These are phyloP conservation scores for Lates calcarifer DNA, from an alignment of 2,113 vertebrate genomes.

Conservation along the genomic window DNA sequence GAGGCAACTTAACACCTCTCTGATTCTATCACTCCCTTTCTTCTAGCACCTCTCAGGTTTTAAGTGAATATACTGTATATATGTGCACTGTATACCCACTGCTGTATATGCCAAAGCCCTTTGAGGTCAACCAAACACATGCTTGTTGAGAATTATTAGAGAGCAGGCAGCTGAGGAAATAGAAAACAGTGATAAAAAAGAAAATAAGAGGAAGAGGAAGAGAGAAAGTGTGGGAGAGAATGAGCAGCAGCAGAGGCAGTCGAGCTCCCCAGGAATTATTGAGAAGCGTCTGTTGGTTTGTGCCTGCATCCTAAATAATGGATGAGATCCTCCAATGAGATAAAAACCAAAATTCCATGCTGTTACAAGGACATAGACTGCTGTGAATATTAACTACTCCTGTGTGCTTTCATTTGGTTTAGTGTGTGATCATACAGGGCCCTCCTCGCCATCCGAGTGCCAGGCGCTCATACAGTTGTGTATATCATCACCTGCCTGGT, in stretches of 20 bases:
- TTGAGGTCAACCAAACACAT: constrained; percentile 34
- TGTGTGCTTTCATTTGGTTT: constrained; percentile 62
- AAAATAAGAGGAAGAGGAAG: not conserved
- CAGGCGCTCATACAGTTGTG: constrained; percentile 39
- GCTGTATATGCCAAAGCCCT: constrained; percentile 1
- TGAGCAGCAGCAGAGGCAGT: constrained; percentile 43
- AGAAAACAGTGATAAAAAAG: constrained; percentile 14
- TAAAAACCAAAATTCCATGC: constrained; percentile 71
- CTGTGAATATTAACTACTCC: constrained; percentile 77
- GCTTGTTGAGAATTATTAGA: constrained; percentile 33
- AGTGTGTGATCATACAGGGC: constrained; percentile 56
- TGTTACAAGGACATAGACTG: constrained; percentile 73
- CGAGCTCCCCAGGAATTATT: constrained; percentile 72
- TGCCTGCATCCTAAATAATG: constrained; percentile 79
- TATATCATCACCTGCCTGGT: constrained; percentile 52
- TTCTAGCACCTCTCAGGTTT: constrained; percentile 12
- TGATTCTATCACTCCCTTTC: constrained; percentile 9
- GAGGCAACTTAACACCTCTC: constrained; percentile 18
- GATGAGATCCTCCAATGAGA: constrained; percentile 81
- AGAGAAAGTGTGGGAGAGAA: not conserved
- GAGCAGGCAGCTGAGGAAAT: not conserved
- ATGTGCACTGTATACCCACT: not conserved
- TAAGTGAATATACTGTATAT: too few relatives aligned
- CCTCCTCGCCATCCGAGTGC: constrained; percentile 22
- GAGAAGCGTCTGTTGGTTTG: constrained; percentile 65